Base-by-base conservation (phyloP, 2,113 vertebrate species). In the Pyxicephalus adspersus region DNA sequence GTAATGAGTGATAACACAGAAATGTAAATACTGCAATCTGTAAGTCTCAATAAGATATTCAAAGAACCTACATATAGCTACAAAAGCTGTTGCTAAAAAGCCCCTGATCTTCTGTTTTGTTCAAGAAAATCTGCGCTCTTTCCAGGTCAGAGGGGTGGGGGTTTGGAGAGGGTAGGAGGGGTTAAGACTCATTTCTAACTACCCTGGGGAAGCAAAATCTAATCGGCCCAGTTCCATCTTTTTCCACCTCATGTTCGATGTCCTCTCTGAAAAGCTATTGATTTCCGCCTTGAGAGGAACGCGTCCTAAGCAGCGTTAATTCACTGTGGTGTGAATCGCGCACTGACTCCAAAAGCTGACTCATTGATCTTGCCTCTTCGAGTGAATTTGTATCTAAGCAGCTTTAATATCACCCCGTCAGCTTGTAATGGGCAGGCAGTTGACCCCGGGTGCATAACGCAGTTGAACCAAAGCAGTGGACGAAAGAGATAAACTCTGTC, bases 291-390 rank as follows among this genome's bases (percentile, higher is more conserved):
- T 83, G 65, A 76, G 64, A 86, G 57, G 29, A 83, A 68, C 64
- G 84, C 77, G 64, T 29, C 76, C 51, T 83, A 84, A 83, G 67
- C 50, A 75, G 70, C 29, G 55, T 51, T 82, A 82, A 82, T 82
- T 82, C 61, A 80, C 61, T 54, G 29, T 55, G 52, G 29, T 68
- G 54, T 38, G 52, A 45, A 68, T 68, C 58, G 45, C 34, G 54
- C 31, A 64, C 75, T 22, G 75, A 77, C 75, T 77, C 71, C 51
- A 22, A 25, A 45, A 34, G 23, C 51, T 15, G 79, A 65, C n/a
- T 72, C 79, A 82, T 82, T 75, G 80, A 82, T 75, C 65, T 75
- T 19, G 25, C 61, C 70, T 81, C 74, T 74, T 66, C 60, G 50
- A 74, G 70, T 74, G 80, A 81, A 74, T 64, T 66, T 65, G 68